A percentile compares a stretch with the other conserved stretches of the same genome.
These are phyloP conservation scores for Amphiura filiformis DNA, from an alignment of 35 echinoderm and acorn worm species.

Conservation along the genomic window DNA sequence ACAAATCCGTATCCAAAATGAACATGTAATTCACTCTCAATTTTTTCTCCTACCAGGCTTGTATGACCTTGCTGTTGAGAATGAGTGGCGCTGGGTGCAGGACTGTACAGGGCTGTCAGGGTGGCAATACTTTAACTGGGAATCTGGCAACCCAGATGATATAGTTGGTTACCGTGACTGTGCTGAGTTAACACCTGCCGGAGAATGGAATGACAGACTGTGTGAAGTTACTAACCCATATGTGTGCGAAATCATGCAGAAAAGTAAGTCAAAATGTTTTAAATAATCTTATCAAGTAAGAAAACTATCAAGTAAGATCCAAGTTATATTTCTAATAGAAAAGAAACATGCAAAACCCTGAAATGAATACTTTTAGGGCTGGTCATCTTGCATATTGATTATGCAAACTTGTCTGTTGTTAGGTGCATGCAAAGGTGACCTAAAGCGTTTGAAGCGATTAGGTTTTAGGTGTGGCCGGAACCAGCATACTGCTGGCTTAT, in stretches of 20 bases:
- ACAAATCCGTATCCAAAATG: no score
- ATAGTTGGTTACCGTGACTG: slow-evolving; percentile 57
- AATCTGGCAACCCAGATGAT: slow-evolving; percentile 31
- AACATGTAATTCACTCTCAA: no score
- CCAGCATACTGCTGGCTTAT: no score
- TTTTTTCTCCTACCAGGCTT: slow-evolving; percentile 47
- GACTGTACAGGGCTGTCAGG: slow-evolving; percentile 41
- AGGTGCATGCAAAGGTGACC: no score
- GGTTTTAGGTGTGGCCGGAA: no score
- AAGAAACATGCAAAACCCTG: no score
- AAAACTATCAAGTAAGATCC: background rate
- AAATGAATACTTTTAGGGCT: no score
- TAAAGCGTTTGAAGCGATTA: no score
- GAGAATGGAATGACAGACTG: slow-evolving; percentile 47
- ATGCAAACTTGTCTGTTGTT: no score
- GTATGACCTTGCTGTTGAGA: slow-evolving; percentile 54
- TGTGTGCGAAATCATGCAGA: slow-evolving; percentile 52
- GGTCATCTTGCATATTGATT: no score
- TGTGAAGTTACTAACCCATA: slow-evolving; percentile 42
- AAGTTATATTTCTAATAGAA: no score
- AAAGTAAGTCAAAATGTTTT: slow-evolving; percentile 41
- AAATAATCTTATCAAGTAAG: background rate
- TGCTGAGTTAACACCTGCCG: slow-evolving; percentile 22
- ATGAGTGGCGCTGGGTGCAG: slow-evolving; percentile 41
- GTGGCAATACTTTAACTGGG: slow-evolving; percentile 64